These are phyloP conservation scores for Rhynchopsitta pachyrhyncha DNA, from an alignment of 2,113 vertebrate genomes.

Conservation along the genomic window DNA sequence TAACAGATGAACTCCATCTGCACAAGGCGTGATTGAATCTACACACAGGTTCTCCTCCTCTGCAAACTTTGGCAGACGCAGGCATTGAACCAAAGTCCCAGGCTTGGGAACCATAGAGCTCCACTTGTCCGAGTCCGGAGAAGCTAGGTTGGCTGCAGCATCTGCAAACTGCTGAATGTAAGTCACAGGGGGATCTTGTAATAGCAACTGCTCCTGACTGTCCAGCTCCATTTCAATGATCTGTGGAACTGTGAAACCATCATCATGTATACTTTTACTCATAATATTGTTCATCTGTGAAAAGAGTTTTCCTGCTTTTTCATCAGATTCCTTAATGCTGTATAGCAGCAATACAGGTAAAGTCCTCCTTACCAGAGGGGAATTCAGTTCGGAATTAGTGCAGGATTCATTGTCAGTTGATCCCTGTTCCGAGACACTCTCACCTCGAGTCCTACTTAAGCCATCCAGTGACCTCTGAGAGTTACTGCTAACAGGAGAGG, in stretches of 20 bases:
- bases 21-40: constrained; percentile 95
- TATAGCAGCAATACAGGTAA: constrained; percentile 94
- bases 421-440: constrained; percentile 88
- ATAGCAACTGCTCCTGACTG: constrained; percentile 93
- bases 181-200: constrained; percentile 97
- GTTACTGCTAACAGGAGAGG: constrained; percentile 85
- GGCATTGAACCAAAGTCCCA: constrained; percentile 93
- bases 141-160: constrained; percentile 85
- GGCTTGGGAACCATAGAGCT: constrained; percentile 91
- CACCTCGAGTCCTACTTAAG: constrained; percentile 91
- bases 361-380: constrained; percentile 89
- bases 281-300: constrained; percentile 98
- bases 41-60: constrained; percentile 96
- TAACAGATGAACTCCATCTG: constrained; percentile 94
- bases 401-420: constrained; percentile 96
- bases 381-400: constrained; percentile 87
- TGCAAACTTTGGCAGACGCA: constrained; percentile 92
- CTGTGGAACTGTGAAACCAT: constrained; percentile 97
- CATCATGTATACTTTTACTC: constrained; percentile 96
- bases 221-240: constrained; percentile 99
- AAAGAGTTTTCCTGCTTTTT: constrained; percentile 96
- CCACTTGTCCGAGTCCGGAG: constrained; percentile 94
- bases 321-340: constrained; percentile 97
- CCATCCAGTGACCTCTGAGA: constrained; percentile 86
- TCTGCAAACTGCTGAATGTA: constrained; percentile 99